A percentile compares a stretch with the other conserved stretches of the same genome.
Conservation (phyloP, 1,140 invertebrate species). For the Leptopilina clavipes region DNA sequence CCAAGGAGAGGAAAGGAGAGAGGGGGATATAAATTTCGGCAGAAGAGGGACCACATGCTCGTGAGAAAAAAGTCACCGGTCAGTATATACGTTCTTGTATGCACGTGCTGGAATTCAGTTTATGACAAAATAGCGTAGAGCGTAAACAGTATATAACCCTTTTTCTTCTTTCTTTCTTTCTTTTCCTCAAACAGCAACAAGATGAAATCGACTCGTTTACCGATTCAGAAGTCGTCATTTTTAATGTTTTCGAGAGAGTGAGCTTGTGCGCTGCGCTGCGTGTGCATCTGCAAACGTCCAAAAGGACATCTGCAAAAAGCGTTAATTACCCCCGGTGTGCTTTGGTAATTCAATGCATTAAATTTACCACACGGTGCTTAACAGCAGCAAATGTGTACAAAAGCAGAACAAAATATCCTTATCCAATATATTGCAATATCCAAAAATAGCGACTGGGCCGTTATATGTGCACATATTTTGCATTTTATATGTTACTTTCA, state of each 20-base stretch:
- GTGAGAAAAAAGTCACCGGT: conserved; percentile 29
- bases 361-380: conserved; percentile 28
- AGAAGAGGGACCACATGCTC: conserved; percentile 19
- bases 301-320: conserved; percentile 16
- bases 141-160: neutral
- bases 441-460: conserved; percentile 26
- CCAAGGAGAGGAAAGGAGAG: neutral
- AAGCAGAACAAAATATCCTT: conserved; percentile 20
- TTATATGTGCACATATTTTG: conserved; percentile 32
- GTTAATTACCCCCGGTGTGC: conserved; percentile 6
- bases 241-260: neutral
- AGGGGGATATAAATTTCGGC: conserved; percentile 29
- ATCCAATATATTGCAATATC: neutral
- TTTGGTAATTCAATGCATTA: conserved; percentile 30
- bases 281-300: neutral
- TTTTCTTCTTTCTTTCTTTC: too few species aligned
- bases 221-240: conserved; percentile 20
- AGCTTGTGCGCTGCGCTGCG: neutral
- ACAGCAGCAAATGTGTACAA: conserved; percentile 25
- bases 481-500: conserved; percentile 21
- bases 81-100: neutral
- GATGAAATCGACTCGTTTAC: neutral
- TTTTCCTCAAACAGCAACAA: too few species aligned
- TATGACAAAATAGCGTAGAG: conserved; percentile 26
- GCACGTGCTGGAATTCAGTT: conserved; percentile 22